Evolutionary conservation across 2,113 vertebrate genomes (phyloP).

Genomic region (Petaurus breviceps): DNA sequence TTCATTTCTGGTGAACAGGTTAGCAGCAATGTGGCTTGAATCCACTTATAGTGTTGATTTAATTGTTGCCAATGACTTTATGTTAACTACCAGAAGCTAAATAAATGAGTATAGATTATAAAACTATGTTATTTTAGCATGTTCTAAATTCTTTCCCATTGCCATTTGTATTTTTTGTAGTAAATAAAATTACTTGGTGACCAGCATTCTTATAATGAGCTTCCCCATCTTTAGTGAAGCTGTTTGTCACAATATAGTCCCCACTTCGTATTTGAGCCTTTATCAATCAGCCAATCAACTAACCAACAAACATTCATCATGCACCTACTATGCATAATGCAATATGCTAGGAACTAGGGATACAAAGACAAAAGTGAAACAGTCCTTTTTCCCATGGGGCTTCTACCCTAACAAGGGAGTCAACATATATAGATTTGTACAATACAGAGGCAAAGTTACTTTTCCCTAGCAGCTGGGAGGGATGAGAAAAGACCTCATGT

Average conservation of each 20-base stretch:
- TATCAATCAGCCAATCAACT: neutral
- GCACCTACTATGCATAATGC: neutral
- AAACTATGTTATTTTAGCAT: neutral
- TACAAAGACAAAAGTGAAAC: neutral
- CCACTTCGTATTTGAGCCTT: neutral
- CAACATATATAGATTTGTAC: neutral
- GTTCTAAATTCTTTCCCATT: neutral
- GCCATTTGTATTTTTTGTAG: neutral
- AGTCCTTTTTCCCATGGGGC: neutral
- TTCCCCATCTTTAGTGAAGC: neutral
- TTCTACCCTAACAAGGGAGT: neutral
- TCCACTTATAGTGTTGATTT: neutral
- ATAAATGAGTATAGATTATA: neutral
- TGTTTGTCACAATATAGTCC: neutral
- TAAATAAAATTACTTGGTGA: neutral
- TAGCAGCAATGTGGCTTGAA: neutral
- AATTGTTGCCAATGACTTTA: neutral
- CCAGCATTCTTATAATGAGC: neutral
- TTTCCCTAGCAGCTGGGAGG: too few relatives aligned
- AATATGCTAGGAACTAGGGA: neutral
- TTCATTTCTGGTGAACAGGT: neutral
- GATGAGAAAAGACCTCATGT: too few relatives aligned
- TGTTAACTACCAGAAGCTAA: neutral
- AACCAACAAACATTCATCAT: neutral
- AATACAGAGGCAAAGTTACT: neutral